A percentile compares a stretch with the other conserved stretches of the same genome.
Conservation (phyloP, 2,113 vertebrate genomes). For the Thunnus thynnus region DNA sequence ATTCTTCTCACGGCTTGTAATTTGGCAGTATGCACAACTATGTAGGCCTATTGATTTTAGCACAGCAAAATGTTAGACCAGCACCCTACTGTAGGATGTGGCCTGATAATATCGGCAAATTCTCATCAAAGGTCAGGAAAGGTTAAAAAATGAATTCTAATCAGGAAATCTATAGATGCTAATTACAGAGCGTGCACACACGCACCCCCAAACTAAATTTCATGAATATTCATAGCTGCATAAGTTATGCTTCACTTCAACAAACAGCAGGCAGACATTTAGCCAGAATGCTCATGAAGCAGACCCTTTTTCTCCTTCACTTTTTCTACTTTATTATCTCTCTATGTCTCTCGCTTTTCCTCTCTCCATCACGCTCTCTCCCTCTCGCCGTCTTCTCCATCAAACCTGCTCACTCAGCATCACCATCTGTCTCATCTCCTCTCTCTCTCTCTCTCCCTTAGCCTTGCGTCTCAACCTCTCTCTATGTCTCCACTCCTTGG, state of each 20-base stretch:
- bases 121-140: constrained; percentile 70
- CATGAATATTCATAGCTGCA: constrained; percentile 79
- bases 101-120: constrained; percentile 37
- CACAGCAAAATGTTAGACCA: constrained; percentile 27
- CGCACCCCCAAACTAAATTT: constrained; percentile 49
- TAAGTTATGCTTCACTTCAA: constrained; percentile 74
- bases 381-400: constrained; percentile 47
- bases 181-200: constrained; percentile 54
- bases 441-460: constrained; percentile 21
- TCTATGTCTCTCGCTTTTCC: background rate
- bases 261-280: constrained; percentile 76
- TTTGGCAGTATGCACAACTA: constrained; percentile 11
- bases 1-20: constrained; percentile 24
- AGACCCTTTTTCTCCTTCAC: constrained; percentile 18
- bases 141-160: constrained; percentile 69
- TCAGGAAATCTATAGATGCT: constrained; percentile 73
- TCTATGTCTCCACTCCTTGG: constrained; percentile 20
- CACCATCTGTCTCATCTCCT: constrained; percentile 74
- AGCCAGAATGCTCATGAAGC: constrained; percentile 53
- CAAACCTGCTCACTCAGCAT: constrained; percentile 60
- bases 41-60: constrained; percentile 35
- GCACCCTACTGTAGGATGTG: constrained; percentile 14
- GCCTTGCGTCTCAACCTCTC: constrained; percentile 37
- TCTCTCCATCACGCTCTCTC: background rate
- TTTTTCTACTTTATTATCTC: background rate